A percentile compares a stretch with the other conserved stretches of the same genome.
These are phyloP conservation scores for Tipula unca DNA, from an alignment of 2,888 invertebrate genomes.

Conservation along the genomic window DNA sequence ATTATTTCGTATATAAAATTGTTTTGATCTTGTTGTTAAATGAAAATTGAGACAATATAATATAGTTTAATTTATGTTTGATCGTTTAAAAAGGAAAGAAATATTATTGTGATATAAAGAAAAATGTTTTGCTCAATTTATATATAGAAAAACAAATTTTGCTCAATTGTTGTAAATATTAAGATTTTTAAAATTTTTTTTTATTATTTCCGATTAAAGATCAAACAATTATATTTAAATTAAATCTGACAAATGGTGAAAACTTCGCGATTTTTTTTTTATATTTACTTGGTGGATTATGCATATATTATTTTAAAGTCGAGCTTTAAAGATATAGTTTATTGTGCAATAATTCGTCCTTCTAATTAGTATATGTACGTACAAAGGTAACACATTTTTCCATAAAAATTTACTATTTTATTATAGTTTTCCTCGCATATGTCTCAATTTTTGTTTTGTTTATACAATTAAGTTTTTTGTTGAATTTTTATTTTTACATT, in stretches of 20 bases:
- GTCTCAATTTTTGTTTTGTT: background rate
- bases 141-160: background rate
- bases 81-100: background rate
- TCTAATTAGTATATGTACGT: background rate
- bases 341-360: background rate
- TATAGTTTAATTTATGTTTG: background rate
- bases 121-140: constrained; percentile 8
- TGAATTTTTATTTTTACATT: constrained; percentile 8
- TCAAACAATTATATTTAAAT: background rate
- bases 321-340: background rate
- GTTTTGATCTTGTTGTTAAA: background rate
- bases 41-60: background rate
- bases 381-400: background rate
- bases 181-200: background rate
- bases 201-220: background rate
- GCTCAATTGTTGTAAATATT: background rate
- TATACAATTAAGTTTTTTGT: background rate
- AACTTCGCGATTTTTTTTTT: background rate
- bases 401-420: background rate
- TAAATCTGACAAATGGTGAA: background rate
- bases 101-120: background rate
- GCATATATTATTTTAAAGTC: background rate
- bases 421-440: background rate
- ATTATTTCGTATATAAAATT: background rate
- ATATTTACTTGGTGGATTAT: background rate